Evolutionary conservation across 2,113 vertebrate species (phyloP).

Genomic region (Ondatra zibethicus): DNA sequence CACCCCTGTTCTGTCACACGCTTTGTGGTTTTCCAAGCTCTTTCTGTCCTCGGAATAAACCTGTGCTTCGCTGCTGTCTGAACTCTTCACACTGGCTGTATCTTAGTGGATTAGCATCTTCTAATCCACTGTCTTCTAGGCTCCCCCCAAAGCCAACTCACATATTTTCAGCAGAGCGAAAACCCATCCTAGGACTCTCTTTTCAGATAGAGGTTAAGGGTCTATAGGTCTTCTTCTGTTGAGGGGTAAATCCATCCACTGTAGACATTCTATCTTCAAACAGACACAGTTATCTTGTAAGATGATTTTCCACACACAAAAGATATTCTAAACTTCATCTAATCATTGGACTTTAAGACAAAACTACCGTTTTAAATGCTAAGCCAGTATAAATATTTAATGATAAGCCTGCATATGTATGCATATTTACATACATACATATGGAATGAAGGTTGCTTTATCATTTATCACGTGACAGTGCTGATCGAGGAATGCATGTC

Average conservation of each 20-base stretch:
- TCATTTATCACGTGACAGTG: neutral
- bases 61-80: neutral
- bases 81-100: neutral
- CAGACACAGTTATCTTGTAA: neutral
- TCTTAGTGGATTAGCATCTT: neutral
- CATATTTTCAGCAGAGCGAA: conserved; percentile 32
- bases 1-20: neutral
- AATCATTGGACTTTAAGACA: neutral
- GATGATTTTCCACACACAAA: neutral
- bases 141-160: neutral
- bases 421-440: no score
- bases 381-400: neutral
- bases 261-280: neutral
- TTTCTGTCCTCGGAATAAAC: neutral
- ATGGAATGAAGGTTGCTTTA: neutral
- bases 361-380: neutral
- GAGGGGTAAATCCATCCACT: conserved; percentile 7
- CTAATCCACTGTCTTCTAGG: neutral
- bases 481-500: neutral
- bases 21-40: neutral
- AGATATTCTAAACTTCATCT: neutral
- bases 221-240: neutral
- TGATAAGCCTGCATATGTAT: no score
- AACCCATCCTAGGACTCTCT: neutral
- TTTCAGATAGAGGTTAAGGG: neutral